Evolutionary conservation across 2,888 invertebrate species (phyloP).

Genomic region (Emmelina monodactyla): DNA sequence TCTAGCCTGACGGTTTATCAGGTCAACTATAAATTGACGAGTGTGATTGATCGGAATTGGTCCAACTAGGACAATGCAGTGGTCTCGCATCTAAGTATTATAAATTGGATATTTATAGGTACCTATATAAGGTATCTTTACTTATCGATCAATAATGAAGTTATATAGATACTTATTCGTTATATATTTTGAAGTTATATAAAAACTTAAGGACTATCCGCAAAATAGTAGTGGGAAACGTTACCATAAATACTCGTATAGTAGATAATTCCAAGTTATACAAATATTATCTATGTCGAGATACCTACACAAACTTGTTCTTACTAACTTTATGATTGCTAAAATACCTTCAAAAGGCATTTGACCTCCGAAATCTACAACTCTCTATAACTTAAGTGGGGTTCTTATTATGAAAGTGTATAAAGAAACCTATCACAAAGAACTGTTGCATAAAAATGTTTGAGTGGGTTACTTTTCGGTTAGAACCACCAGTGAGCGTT

Average conservation of each 20-base stretch:
- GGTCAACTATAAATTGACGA: neutral
- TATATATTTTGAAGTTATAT: too few species aligned
- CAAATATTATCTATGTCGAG: too few species aligned
- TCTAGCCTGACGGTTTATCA: neutral
- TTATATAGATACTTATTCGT: too few species aligned
- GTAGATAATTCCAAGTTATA: too few species aligned
- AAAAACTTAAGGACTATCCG: too few species aligned
- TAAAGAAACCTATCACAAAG: conserved; percentile 1
- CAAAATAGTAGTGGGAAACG: too few species aligned
- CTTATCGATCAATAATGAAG: too few species aligned
- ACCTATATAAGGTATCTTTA: too few species aligned
- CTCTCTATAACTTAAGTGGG: neutral
- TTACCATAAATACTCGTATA: too few species aligned
- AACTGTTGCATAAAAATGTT: conserved; percentile 10
- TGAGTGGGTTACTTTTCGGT: conserved; percentile 10
- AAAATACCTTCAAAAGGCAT: neutral
- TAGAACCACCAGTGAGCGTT: neutral
- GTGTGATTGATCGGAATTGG: neutral
- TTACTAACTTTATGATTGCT: neutral
- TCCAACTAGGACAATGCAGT: neutral
- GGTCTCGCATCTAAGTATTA: too few species aligned
- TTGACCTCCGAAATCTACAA: neutral
- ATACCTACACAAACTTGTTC: too few species aligned
- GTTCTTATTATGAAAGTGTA: neutral
- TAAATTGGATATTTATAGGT: too few species aligned